A percentile compares a stretch with the other conserved stretches of the same genome.
Conservation (phyloP, 2,888 invertebrate genomes). For the Lottia scabra region DNA sequence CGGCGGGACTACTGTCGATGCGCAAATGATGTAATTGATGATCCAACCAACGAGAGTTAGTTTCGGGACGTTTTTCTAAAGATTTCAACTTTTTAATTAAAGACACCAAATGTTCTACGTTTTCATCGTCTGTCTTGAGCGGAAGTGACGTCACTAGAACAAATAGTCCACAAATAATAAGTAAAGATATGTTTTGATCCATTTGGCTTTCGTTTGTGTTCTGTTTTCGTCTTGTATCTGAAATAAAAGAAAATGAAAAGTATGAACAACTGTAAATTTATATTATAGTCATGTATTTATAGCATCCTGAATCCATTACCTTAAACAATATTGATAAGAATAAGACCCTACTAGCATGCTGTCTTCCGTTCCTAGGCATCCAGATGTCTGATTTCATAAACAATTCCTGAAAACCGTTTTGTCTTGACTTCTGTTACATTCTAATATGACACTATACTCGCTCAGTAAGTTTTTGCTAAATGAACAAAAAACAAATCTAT, state of each 20-base stretch:
- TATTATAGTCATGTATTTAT: too few relatives aligned
- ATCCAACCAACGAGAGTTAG: neutral
- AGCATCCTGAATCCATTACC: too few relatives aligned
- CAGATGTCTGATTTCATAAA: too few relatives aligned
- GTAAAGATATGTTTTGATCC: neutral
- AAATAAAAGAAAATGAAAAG: neutral
- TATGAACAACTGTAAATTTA: too few relatives aligned
- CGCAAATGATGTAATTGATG: neutral
- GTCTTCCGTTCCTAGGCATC: too few relatives aligned
- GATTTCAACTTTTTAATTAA: constrained; percentile 17
- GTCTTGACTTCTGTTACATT: too few relatives aligned
- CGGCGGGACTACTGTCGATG: neutral
- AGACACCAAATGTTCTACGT: constrained; percentile 9
- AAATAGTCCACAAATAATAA: neutral
- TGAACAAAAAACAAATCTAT: too few relatives aligned
- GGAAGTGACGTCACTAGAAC: constrained; percentile 21
- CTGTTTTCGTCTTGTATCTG: neutral
- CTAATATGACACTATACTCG: too few relatives aligned
- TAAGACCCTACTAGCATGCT: too few relatives aligned
- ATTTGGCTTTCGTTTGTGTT: neutral
- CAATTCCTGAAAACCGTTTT: too few relatives aligned
- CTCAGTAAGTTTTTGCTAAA: too few relatives aligned
- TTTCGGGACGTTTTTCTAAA: constrained; percentile 7
- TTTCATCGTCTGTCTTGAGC: constrained; percentile 5
- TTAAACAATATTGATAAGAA: too few relatives aligned